phyloP scores from a whole-genome alignment of 2,797 vertebrate species.

The Mus minutoides region DNA sequence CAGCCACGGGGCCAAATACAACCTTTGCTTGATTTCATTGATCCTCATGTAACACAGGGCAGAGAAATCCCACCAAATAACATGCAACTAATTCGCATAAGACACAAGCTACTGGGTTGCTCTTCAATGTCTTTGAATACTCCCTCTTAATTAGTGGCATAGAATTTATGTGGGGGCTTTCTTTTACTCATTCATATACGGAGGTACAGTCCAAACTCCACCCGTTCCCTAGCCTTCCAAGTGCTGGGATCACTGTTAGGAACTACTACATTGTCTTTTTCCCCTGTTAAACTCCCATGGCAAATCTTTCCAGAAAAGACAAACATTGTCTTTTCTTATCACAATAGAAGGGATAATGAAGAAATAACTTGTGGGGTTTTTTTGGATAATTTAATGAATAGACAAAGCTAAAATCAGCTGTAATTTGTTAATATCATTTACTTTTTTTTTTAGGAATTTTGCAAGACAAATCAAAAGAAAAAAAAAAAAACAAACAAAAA shows the following conservation, averaged over 20 bases:
- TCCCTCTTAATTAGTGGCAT: not conserved
- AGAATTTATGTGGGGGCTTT: not conserved
- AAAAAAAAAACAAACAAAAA: not conserved
- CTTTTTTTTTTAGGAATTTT: not conserved
- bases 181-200: not conserved
- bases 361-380: not conserved
- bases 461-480: not conserved
- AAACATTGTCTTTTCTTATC: not conserved
- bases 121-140: not conserved
- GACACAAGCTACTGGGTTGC: not conserved
- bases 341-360: not conserved
- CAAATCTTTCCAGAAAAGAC: not conserved
- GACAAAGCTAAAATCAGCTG: not conserved
- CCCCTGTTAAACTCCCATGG: no score
- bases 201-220: not conserved
- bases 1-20: not conserved
- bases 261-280: not conserved
- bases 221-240: not conserved
- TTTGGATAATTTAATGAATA: not conserved
- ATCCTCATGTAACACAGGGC: no score
- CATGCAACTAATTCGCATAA: fast-evolving
- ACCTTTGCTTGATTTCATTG: not conserved
- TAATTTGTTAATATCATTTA: not conserved
- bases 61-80: not conserved
- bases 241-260: not conserved